Evolutionary conservation across 2,797 vertebrate genomes (phyloP), one percentile per base, ranked within the genome.

Genomic region (Liparis tanakae): DNA sequence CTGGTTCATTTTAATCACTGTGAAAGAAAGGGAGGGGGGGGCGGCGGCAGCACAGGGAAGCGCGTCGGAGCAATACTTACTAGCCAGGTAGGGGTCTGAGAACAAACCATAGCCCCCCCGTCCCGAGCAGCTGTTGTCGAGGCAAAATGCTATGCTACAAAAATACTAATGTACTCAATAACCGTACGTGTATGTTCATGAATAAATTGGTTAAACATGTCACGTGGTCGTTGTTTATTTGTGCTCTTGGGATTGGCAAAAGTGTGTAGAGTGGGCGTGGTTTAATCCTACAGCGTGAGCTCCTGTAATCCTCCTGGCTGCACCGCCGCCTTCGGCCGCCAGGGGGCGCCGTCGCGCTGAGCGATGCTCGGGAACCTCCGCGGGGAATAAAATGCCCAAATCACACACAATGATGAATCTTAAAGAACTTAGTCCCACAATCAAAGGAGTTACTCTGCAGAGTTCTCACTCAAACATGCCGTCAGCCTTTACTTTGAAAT

Each of bases 101-200:
- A 74, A 37, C 48, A 77, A 78, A 66, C 53, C 0, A 61, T 81
- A 84, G 82, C 81, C 72, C 39, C 69, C 70, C 63, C 63, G 73
- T 73, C 69, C 77, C 72, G 61, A 58, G 75, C 93, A 94, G 94
- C 94, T 95, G 95, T 94, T 95, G 94, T 95, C 91, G 79, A 92
- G 92, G 93, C 91, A 87, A 94, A 94, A 93, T 90, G 91, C 94
- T 93, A 94, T 93, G 93, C 91, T 94, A 94, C 91, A 93, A 93
- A 88, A 92, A 94, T 93, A 92, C 93, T 94, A 94, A 94, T 95
- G 94, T 95, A 95, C 93, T 94, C 92, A 89, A 92, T 94, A 94
- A 93, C 88, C 94, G 91, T 95, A 84, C 74, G 91, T 95, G 94
- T 94, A 93, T 94, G 94, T 94, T 94, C 93, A 93, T 94, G 85